Percentiles rank a stretch among this genome's conserved stretches.
phyloP scores from a whole-genome alignment of 1,140 invertebrate species.

The Panulirus ornatus region DNA sequence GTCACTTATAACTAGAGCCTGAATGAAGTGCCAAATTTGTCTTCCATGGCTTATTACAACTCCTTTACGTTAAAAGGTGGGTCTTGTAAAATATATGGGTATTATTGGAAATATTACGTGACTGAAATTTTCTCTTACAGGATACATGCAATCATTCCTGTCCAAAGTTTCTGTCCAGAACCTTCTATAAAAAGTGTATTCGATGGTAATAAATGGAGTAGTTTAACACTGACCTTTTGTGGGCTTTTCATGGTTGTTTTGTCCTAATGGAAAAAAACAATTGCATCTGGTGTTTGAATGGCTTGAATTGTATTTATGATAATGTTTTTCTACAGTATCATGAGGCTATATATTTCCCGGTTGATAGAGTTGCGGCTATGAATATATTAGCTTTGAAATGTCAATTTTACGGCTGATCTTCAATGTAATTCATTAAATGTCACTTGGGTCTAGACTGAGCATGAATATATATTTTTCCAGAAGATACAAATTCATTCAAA shows the following conservation, averaged over 20 bases:
- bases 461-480: not conserved
- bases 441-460: not conserved
- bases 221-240: not conserved
- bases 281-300: not conserved
- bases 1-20: not conserved
- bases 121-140: not conserved
- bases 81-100: not conserved
- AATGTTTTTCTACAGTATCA: not conserved
- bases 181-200: no score
- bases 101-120: not conserved
- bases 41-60: slow-evolving; percentile 1
- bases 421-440: not conserved
- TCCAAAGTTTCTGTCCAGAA: not conserved
- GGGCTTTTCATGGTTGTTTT: not conserved
- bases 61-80: not conserved
- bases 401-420: not conserved
- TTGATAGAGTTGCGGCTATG: not conserved
- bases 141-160: not conserved
- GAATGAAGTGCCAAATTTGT: not conserved
- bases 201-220: not conserved
- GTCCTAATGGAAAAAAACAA: not conserved
- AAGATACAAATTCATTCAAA: not conserved
- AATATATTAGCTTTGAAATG: not conserved
- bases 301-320: not conserved
- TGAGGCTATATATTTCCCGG: slow-evolving; percentile 2